Evolutionary conservation across 2,113 vertebrate genomes (phyloP), one percentile per base, ranked within the genome.

Genomic region (Syngnathus scovelli): DNA sequence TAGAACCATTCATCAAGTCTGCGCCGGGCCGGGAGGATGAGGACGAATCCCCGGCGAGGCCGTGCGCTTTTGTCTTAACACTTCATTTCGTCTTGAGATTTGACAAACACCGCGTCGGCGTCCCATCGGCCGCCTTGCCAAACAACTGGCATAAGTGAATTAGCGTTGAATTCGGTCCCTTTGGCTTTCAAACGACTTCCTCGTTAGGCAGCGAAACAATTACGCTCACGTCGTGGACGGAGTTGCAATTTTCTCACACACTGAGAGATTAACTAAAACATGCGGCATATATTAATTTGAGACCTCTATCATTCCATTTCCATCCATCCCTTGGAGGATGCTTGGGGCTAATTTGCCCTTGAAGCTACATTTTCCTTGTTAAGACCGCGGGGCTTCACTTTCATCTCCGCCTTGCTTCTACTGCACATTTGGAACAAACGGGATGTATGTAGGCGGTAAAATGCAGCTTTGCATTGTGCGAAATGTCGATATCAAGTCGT

Each of bases 1-100:
- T 88, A 86, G 76, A 80, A 76, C 77, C 81, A 87, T 88, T 88
- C 85, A 89, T 87, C 86, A 87, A 72, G 72, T 76, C 63, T 55
- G 66, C 64, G 70, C 61, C 16, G 64, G 76, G 81, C 1, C 1
- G 23, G 23, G 23, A 70, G 82, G 69, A 78, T 66, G 44, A 71
- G 61, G 70, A 60, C 72, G 75, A 81, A 80, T 83, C 71, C 69
- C 67, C 63, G 83, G 80, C 78, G 65, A 74, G 68, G 66, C 69
- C 65, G 64, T 73, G 63, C 78, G 19, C 33, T 78, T 85, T 81
- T 80, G 76, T 86, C 61, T 68, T 68, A 78, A 81, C 80, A 76
- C 78, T 83, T 84, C 27, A 81, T 87, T 84, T 88, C 77, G 80
- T 83, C 79, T 83, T 85, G 64, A 56, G 63, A 76, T 86, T 78